Conservation (phyloP, 2,113 vertebrate species). For the Petroica traversi region DNA sequence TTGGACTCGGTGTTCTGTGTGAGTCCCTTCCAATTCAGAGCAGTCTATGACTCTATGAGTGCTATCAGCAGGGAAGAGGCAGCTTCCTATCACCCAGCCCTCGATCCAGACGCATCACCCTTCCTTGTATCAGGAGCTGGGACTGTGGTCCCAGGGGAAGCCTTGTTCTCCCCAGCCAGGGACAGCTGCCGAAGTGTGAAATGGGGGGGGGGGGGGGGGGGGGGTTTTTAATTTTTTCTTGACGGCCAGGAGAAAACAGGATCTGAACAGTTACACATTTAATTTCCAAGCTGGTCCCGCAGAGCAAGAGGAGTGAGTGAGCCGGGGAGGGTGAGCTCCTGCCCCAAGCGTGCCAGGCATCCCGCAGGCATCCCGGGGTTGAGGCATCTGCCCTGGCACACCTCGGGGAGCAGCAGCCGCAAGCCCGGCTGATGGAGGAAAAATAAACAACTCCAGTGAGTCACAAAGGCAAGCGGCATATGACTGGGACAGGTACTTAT, state of each 20-base stretch:
- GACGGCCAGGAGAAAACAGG: not conserved
- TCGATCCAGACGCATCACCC: not conserved
- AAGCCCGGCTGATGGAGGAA: not conserved
- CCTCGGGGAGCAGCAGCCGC: not conserved
- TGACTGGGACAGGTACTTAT: slow-evolving; percentile 63
- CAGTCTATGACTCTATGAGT: accelerated
- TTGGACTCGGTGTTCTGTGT: accelerated
- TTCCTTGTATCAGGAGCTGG: not conserved
- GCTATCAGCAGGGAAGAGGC: not conserved
- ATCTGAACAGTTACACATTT: not conserved
- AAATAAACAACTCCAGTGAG: slow-evolving; percentile 39
- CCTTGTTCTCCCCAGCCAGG: not conserved
- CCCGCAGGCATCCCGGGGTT: not conserved
- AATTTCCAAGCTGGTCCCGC: not conserved
- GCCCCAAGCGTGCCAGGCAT: not conserved
- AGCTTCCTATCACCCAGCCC: not conserved
- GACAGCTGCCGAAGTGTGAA: not conserved
- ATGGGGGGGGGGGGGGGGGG: not conserved
- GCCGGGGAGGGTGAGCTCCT: not conserved
- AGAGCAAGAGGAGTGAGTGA: not conserved
- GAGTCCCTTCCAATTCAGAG: not conserved
- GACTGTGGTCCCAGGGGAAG: not conserved
- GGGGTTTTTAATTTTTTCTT: not conserved
- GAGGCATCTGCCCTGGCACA: slow-evolving; percentile 27
- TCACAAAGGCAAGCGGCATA: slow-evolving; percentile 42